A percentile compares a stretch with the other conserved stretches of the same genome.
phyloP scores from a whole-genome alignment of 2,113 vertebrate genomes.

The Sphaerodactylus townsendi region DNA sequence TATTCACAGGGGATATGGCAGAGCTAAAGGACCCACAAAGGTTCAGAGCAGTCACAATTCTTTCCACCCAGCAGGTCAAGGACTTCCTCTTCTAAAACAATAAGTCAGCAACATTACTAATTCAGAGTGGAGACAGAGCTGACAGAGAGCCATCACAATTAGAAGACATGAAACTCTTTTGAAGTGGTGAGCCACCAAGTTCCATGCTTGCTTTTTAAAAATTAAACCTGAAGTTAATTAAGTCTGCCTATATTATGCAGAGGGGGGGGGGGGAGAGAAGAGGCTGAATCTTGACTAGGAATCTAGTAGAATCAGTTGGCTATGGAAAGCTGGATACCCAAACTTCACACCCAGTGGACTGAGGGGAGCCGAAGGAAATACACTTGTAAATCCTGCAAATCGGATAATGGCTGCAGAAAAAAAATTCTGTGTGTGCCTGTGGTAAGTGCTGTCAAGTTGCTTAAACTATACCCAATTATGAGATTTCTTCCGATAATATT shows the following conservation, averaged over 20 bases:
- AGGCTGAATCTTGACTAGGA: conserved; percentile 68
- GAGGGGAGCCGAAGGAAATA: conserved; percentile 42
- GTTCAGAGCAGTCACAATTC: conserved; percentile 79
- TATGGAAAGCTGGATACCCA: conserved; percentile 72
- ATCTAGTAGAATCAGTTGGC: conserved; percentile 65
- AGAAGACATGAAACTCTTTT: conserved; percentile 76
- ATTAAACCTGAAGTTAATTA: conserved; percentile 81
- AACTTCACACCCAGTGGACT: conserved; percentile 62
- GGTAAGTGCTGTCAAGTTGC: no score
- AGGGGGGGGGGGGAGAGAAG: conserved; percentile 59
- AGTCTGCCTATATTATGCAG: conserved; percentile 68
- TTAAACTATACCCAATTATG: conserved; percentile 10
- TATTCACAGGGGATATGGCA: conserved; percentile 79
- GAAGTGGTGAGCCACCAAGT: conserved; percentile 75
- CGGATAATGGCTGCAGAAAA: conserved; percentile 62
- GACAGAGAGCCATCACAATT: conserved; percentile 77
- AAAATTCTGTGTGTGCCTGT: no score
- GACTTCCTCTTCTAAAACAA: conserved; percentile 80
- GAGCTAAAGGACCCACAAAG: conserved; percentile 77
- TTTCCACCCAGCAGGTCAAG: conserved; percentile 82
- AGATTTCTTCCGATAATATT: not conserved
- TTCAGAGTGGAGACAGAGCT: conserved; percentile 75
- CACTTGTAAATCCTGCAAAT: conserved; percentile 64
- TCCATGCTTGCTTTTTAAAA: conserved; percentile 66
- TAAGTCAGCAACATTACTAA: conserved; percentile 82